These are phyloP conservation scores for Prunella fulvescens DNA, from an alignment of 2,113 vertebrate species.

Conservation along the genomic window DNA sequence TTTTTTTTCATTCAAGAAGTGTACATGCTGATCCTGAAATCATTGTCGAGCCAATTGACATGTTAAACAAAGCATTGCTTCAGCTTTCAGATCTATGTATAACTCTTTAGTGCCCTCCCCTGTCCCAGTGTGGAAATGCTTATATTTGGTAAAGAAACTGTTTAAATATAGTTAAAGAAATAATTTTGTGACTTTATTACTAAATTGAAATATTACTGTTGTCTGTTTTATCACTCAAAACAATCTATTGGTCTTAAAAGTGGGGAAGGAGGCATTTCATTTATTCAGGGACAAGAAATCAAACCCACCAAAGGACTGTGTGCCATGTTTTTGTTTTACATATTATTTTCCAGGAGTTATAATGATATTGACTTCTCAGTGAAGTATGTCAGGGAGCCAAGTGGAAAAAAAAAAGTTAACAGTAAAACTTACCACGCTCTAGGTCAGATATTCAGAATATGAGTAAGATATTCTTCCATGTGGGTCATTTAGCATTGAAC, in stretches of 20 bases:
- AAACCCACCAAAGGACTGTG: neutral
- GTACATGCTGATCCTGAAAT: neutral
- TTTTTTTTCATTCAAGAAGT: neutral
- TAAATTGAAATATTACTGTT: neutral
- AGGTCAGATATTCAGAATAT: no score
- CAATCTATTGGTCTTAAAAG: neutral
- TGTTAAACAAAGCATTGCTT: neutral
- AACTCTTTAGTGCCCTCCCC: conserved; percentile 72
- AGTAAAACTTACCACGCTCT: neutral
- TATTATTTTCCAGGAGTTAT: neutral
- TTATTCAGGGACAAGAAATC: neutral
- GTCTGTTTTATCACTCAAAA: neutral
- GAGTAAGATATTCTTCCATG: neutral
- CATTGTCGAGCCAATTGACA: neutral
- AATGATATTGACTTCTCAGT: neutral
- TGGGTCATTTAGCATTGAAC: neutral
- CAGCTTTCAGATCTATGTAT: neutral
- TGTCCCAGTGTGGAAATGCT: conserved; percentile 38
- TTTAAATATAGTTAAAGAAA: neutral
- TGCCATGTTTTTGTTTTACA: neutral
- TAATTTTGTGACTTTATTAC: neutral
- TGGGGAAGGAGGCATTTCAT: neutral
- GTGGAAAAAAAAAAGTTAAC: neutral
- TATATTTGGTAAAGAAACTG: neutral
- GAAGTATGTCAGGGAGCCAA: neutral